A percentile compares a stretch with the other conserved stretches of the same genome.
Conservation (phyloP, 2,888 invertebrate genomes). For the Biston betularia region DNA sequence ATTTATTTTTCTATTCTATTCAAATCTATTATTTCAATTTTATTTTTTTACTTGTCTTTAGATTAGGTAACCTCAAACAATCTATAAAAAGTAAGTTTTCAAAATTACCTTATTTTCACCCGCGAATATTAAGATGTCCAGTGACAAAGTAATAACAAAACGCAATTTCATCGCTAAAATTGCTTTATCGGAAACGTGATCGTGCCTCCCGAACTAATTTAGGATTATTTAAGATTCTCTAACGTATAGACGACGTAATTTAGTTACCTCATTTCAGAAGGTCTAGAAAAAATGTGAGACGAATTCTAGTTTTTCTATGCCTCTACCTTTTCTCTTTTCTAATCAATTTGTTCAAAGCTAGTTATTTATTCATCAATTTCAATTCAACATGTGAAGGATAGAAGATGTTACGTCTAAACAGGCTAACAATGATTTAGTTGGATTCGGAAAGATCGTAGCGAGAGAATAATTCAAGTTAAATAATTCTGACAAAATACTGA, state of each 20-base stretch:
- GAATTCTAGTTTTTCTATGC: neutral
- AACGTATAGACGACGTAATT: conserved; percentile 9
- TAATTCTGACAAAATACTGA: too few species aligned
- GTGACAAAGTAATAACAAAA: conserved; percentile 4
- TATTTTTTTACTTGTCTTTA: too few species aligned
- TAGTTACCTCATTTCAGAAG: neutral
- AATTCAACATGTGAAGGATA: neutral
- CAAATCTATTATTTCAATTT: too few species aligned
- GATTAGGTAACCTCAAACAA: neutral
- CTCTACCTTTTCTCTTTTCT: neutral
- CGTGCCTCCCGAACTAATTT: conserved; percentile 12
- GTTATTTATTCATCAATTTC: neutral
- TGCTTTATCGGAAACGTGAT: conserved; percentile 16
- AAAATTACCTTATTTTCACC: neutral
- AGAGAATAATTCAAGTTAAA: too few species aligned
- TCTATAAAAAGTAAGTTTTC: neutral
- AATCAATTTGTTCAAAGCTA: neutral
- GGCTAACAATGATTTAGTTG: too few species aligned
- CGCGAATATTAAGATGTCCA: conserved; percentile 1
- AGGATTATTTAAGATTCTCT: conserved; percentile 11
- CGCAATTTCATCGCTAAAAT: conserved; percentile 14
- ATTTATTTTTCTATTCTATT: too few species aligned
- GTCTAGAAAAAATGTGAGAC: neutral
- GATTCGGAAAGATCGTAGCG: too few species aligned
- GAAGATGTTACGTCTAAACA: too few species aligned